Base-by-base conservation (phyloP, 2,113 vertebrate genomes). In the Trematomus loennbergii region DNA sequence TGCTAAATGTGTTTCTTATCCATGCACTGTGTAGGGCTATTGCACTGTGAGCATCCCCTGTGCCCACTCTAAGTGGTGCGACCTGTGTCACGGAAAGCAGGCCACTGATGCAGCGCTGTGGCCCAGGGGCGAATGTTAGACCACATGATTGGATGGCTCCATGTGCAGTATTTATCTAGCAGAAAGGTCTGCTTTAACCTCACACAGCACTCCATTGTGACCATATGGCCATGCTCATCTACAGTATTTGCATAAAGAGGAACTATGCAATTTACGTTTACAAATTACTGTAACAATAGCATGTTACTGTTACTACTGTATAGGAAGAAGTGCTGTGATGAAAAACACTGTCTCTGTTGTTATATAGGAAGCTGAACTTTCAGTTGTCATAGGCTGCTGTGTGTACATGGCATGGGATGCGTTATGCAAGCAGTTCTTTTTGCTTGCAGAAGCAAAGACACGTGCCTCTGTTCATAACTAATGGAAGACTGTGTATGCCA, bases 381-480 rank as follows among this genome's bases (percentile, higher is more conserved):
- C 33, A 45, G 57, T 88, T 61, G 64, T 65, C 53, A 58, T 55
- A 61, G 64, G 25, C 69, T n/a, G 20, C 70, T 70, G 71, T 85
- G 76, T 70, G 53, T 78, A 76, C 78, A 69, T 53, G 82, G 67
- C 83, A 79, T 67, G 72, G 76, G 87, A 77, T 69, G 84, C 80
- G 81, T 94, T 94, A 94, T 70, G 89, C 88, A 92, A 93, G 87
- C 71, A 49, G 78, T 64, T 91, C 72, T 84, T 77, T 88, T 93
- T 85, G 86, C 84, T 91, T 75, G 84, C 88, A 82, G 84, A 75
- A 72, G 80, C 80, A 87, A 89, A 88, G 86, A 87, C 91, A 92
- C 91, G 88, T 91, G 92, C 88, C 82, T 89, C 73, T 58, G 81
- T 90, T 94, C 88, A 93, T 93, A 94, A 91, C 90, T 94, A 93